Conservation (phyloP, 2,113 vertebrate species). For the Dendropsophus ebraccatus region DNA sequence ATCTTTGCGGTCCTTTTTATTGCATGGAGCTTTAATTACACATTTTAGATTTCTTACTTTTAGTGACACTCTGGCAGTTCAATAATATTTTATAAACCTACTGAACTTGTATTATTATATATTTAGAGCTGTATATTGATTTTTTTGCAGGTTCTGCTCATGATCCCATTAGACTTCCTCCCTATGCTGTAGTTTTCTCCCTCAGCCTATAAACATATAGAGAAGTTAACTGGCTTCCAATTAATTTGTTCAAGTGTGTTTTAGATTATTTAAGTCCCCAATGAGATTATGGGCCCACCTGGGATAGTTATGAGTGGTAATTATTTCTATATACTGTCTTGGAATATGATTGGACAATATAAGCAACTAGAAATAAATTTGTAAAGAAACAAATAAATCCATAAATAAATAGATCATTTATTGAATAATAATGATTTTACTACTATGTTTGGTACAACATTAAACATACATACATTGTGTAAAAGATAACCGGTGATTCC, state of each 20-base stretch:
- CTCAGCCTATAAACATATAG: neutral
- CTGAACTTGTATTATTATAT: no score
- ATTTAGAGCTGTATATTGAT: no score
- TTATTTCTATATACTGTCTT: neutral
- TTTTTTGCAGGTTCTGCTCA: no score
- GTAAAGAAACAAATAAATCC: no score
- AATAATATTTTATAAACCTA: no score
- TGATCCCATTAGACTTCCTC: no score
- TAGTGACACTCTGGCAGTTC: no score
- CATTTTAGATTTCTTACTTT: no score
- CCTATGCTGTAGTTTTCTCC: no score
- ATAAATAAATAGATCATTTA: neutral
- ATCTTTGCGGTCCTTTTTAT: no score
- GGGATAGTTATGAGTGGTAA: neutral
- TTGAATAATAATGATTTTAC: neutral
- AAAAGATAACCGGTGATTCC: neutral
- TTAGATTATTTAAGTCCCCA: neutral
- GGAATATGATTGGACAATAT: neutral
- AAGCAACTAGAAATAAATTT: neutral
- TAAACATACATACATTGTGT: neutral
- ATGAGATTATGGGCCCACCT: neutral
- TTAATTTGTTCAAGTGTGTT: neutral
- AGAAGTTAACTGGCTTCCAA: neutral
- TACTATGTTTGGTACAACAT: no score
- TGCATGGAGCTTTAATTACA: no score